Base-by-base conservation (phyloP, 2,797 vertebrate species). In the Nannoperca obscura region DNA sequence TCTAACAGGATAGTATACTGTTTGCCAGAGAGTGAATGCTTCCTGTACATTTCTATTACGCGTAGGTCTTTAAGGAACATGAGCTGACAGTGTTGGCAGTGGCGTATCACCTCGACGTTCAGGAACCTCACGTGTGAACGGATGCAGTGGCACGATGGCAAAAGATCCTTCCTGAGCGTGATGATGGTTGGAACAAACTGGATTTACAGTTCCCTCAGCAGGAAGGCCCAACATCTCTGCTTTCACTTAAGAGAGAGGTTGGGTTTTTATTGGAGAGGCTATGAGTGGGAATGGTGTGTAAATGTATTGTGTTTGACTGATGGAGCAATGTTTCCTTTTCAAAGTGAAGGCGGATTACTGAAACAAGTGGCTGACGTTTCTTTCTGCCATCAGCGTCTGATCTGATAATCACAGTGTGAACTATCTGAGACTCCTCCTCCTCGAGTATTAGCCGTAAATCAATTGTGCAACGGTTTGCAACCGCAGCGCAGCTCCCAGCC, bases 21-120 rank as follows among this genome's bases (percentile, higher is more conserved):
- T 79, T 83, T 84, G 74, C 86, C 90, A 84, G 83, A 73, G 67
- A 10, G 38, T 80, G 87, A 84, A 87, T 55, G 82, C 63, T 42
- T 81, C 77, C 55, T 59, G 76, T 82, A 89, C 84, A n/a, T 89
- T 83, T 88, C 83, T 76, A 71, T 87, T 71, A 72, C 69, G 30
- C 65, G 27, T 54, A 12, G 32, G 57, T 73, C 67, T 75, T 78
- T 57, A n/a, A 60, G 36, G 71, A 82, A 49, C 57, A 78, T 75
- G 75, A 80, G 64, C 81, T 76, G 86, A 89, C 86, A 86, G 87
- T 0, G 30, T 30, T 93, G 93, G 91, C 91, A 82, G 76, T 44
- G 57, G 36, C n/a, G 13, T 27, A 85, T 80, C 78, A 86, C 79
- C 63, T 71, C 61, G 3, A 40, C 47, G 65, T 57, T 82, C 59